phyloP scores from a whole-genome alignment of 2,797 vertebrate species.

The Lutjanus argentimaculatus region DNA sequence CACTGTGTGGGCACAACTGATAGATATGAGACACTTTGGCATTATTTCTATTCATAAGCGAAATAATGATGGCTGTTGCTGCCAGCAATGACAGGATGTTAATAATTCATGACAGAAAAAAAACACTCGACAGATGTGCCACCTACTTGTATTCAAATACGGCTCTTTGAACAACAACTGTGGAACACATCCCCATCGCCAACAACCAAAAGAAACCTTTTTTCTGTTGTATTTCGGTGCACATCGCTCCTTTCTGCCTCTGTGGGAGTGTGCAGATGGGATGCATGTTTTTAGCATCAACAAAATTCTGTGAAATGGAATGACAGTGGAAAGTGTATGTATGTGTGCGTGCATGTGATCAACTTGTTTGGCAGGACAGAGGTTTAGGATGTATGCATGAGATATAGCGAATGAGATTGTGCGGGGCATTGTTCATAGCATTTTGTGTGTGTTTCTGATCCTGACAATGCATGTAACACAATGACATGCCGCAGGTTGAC shows the following conservation, averaged over 20 bases:
- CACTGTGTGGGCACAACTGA: constrained; percentile 28
- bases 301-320: constrained; percentile 23
- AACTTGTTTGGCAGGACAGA: constrained; percentile 3
- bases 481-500: not conserved
- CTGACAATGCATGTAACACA: constrained; percentile 1
- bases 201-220: constrained; percentile 36
- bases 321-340: not conserved
- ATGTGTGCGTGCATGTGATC: not conserved
- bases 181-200: constrained; percentile 30
- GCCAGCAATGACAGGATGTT: constrained; percentile 50
- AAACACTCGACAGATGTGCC: constrained; percentile 61
- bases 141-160: constrained; percentile 54
- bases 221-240: constrained; percentile 30
- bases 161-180: constrained; percentile 46
- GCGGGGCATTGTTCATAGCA: not conserved
- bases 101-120: constrained; percentile 68
- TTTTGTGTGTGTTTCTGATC: constrained; percentile 20
- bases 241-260: constrained; percentile 10
- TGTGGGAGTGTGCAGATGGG: constrained; percentile 38
- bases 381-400: not conserved
- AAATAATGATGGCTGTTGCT: constrained; percentile 56
- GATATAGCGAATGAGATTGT: not conserved
- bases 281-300: constrained; percentile 32
- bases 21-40: constrained; percentile 14
- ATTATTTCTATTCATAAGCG: constrained; percentile 58